Base-by-base conservation (phyloP, 1,140 invertebrate species). In the Atopsyche davidsoni region DNA sequence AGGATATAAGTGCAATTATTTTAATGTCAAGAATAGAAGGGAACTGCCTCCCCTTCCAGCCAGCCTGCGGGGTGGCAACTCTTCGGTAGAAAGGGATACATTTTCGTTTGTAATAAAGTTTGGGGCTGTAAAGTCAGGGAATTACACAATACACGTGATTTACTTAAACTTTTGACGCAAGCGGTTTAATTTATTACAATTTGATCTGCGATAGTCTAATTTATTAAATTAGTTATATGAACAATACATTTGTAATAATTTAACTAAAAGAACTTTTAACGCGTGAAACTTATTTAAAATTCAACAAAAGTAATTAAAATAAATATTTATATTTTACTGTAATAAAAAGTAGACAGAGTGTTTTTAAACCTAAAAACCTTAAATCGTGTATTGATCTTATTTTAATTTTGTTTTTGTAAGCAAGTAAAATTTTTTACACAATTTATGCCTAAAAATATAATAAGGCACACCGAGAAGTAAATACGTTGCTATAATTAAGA, bases 1-100 rank as follows among this genome's bases (percentile, higher is more conserved):
- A 10, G 36, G 36, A 39, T 39, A 39, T 39, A 39, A 39, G 36
- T 17, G 36, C 18, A 39, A 39, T 39, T 39, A 39, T 39, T 39
- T 39, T 39, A 39, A 39, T 39, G 36, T 39, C 36, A 39, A 39
- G 19, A 17, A 18, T 39, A 39, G 36, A 19, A 2, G 36, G 13
- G 19, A 39, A 39, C 36, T 18, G 18, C 36, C 17, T 18, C 14
- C 2, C n/a, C 14, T 39, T 39, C 14, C 16, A 17, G 16, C 36
- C 19, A 4, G 11, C 18, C 13, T 16, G 13, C n/a, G 36, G 36
- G 36, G 17, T 21, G 18, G 36, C 14, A 16, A 19, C 17, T n/a
- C n/a, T n/a, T n/a, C n/a, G n/a, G n/a, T n/a, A n/a, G n/a, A n/a
- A n/a, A n/a, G n/a, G 24, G 24, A 28, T 28, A 28, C 24, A 28